Conservation (phyloP, 1,140 invertebrate species). For the Homalodisca vitripennis region DNA sequence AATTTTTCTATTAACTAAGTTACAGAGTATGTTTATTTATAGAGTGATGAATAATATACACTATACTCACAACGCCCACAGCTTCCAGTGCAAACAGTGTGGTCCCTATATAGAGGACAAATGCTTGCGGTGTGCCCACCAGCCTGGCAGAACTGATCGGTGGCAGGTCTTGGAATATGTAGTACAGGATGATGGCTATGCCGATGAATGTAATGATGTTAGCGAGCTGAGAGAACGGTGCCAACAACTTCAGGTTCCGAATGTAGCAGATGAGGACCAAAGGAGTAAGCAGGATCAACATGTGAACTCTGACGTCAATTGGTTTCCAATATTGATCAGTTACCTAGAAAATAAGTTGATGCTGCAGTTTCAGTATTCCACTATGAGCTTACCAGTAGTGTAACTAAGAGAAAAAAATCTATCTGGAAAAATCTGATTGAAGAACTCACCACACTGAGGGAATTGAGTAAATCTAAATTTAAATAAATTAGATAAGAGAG, state of each 20-base stretch:
- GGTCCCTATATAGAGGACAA: slow-evolving; percentile 81
- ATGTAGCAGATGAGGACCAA: slow-evolving; percentile 71
- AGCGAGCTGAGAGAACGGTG: slow-evolving; percentile 78
- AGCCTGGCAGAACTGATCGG: slow-evolving; percentile 55
- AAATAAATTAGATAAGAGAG: no score
- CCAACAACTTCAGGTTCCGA: slow-evolving; percentile 72
- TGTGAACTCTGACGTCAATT: slow-evolving; percentile 52
- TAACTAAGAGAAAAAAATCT: neutral
- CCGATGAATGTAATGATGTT: slow-evolving; percentile 71
- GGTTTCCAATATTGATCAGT: slow-evolving; percentile 48
- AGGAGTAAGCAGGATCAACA: slow-evolving; percentile 64
- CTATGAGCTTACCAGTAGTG: no score
- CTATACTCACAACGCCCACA: slow-evolving; percentile 73
- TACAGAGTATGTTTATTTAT: no score
- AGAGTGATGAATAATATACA: no score
- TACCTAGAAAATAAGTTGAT: slow-evolving; percentile 50
- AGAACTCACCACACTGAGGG: no score
- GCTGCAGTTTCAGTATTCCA: no score
- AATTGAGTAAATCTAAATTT: no score
- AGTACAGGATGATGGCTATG: slow-evolving; percentile 67
- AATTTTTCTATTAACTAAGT: no score
- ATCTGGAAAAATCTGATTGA: neutral
- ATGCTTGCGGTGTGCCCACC: slow-evolving; percentile 55
- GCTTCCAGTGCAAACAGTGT: slow-evolving; percentile 88
- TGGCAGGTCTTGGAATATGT: slow-evolving; percentile 62